phyloP scores from a whole-genome alignment of 2,797 vertebrate species.

The Liasis olivaceus region DNA sequence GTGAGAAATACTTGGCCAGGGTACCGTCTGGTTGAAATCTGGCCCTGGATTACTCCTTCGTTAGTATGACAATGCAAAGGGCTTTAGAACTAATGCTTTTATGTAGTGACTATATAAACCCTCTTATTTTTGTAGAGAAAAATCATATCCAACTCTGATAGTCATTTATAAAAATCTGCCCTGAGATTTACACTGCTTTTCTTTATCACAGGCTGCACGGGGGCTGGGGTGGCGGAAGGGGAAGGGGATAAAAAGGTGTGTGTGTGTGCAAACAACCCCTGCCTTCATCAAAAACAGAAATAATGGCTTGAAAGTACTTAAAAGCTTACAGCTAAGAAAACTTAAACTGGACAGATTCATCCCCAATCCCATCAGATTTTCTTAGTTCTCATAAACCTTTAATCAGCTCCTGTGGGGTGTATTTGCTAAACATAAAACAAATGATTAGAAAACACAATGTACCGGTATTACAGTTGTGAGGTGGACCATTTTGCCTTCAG shows the following conservation, averaged over 20 bases:
- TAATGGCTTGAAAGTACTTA: constrained; percentile 78
- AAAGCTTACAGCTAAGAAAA: constrained; percentile 79
- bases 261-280: not conserved
- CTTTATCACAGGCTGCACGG: not conserved
- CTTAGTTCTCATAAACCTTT: constrained; percentile 79
- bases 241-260: not conserved
- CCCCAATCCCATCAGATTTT: constrained; percentile 83
- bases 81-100: constrained; percentile 63
- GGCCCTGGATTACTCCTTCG: not conserved
- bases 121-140: constrained; percentile 11
- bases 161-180: constrained; percentile 69
- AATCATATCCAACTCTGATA: constrained; percentile 76
- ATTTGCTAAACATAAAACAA: constrained; percentile 74
- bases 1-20: not conserved
- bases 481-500: constrained; percentile 50
- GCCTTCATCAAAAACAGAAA: constrained; percentile 69
- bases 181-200: constrained; percentile 67
- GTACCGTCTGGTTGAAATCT: not conserved
- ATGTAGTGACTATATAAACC: constrained; percentile 60
- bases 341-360: constrained; percentile 78
- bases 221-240: not conserved
- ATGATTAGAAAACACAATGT: constrained; percentile 71
- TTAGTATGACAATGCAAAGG: constrained; percentile 41
- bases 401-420: constrained; percentile 73
- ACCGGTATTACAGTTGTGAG: constrained; percentile 58